Percentiles rank a stretch among this genome's conserved stretches.
Evolutionary conservation across 2,797 vertebrate genomes (phyloP).

Genomic region (Atherinosoma microstoma): DNA sequence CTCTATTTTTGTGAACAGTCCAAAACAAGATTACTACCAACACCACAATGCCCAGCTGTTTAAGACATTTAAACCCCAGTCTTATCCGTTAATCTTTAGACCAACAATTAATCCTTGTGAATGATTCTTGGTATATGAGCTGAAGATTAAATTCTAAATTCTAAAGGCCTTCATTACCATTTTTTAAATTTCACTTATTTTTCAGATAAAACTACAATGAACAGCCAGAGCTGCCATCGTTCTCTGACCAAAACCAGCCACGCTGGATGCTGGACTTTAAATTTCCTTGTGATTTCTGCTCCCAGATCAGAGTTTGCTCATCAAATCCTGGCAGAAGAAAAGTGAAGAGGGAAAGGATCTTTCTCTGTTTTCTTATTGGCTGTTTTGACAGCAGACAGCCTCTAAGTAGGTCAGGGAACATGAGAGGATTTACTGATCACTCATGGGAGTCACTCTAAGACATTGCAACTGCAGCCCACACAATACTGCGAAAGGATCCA

Average conservation of each 20-base stretch:
- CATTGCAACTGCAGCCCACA: slow-evolving; percentile 75
- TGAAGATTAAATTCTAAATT: slow-evolving; percentile 37
- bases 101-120: slow-evolving; percentile 12
- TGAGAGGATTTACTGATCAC: slow-evolving; percentile 81
- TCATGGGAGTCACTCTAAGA: slow-evolving; percentile 78
- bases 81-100: slow-evolving; percentile 10
- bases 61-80: background rate
- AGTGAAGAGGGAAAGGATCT: slow-evolving; percentile 68
- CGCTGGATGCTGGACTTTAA: slow-evolving; percentile 1
- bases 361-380: slow-evolving; percentile 80
- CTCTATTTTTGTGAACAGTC: slow-evolving; percentile 17
- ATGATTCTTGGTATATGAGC: slow-evolving; percentile 16
- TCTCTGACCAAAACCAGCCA: slow-evolving; percentile 13
- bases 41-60: background rate
- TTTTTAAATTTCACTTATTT: slow-evolving; percentile 9
- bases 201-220: background rate
- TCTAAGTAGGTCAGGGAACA: slow-evolving; percentile 85
- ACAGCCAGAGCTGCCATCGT: background rate
- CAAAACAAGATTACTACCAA: background rate
- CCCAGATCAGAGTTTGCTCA: slow-evolving; percentile 60
- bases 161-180: slow-evolving; percentile 28
- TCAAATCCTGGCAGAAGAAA: slow-evolving; percentile 59
- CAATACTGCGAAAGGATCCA: slow-evolving; percentile 76
- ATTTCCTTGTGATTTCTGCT: slow-evolving; percentile 41
- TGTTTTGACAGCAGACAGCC: slow-evolving; percentile 83